phyloP scores from a whole-genome alignment of 2,797 vertebrate species.

The Pterois miles region DNA sequence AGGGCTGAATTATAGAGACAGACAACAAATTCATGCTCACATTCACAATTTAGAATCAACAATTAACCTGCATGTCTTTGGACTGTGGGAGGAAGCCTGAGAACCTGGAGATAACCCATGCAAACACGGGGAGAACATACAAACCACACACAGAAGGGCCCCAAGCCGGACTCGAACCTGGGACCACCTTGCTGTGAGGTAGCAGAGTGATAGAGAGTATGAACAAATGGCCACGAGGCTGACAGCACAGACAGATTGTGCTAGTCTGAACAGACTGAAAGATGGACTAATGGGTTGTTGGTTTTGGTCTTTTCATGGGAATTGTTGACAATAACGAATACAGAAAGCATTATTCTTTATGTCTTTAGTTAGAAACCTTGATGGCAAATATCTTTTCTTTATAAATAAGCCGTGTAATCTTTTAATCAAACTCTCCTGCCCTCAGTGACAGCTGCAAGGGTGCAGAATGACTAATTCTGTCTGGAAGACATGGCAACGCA shows the following conservation, averaged over 20 bases:
- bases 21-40: too few relatives aligned
- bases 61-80: too few relatives aligned
- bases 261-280: not conserved
- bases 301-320: not conserved
- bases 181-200: too few relatives aligned
- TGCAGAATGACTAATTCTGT: constrained; percentile 8
- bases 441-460: constrained; percentile 6
- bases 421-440: constrained; percentile 2
- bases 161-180: too few relatives aligned
- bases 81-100: too few relatives aligned
- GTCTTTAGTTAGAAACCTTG: not conserved
- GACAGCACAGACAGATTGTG: not conserved
- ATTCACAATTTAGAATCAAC: too few relatives aligned
- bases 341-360: not conserved
- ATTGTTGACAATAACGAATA: not conserved
- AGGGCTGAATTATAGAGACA: too few relatives aligned
- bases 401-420: not conserved
- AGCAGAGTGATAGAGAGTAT: too few relatives aligned
- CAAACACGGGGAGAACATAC: too few relatives aligned
- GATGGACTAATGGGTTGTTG: not conserved
- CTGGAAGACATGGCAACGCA: constrained; percentile 18
- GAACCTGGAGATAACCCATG: too few relatives aligned
- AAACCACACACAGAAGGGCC: too few relatives aligned
- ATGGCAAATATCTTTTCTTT: not conserved
- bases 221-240: not conserved